Evolutionary conservation across 2,888 invertebrate genomes (phyloP).

Genomic region (Magallana nippona): DNA sequence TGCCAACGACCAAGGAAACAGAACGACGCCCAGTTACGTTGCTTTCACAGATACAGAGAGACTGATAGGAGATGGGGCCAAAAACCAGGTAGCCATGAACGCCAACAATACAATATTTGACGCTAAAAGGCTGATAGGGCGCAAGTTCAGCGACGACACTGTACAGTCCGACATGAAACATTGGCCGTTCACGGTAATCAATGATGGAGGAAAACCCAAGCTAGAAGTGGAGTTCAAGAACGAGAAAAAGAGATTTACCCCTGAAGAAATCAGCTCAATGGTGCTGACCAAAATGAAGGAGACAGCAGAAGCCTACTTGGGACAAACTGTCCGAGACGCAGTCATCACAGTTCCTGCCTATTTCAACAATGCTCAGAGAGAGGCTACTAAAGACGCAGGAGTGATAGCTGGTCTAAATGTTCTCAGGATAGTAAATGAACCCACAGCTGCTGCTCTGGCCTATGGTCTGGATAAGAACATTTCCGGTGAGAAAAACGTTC

Average conservation of each 20-base stretch:
- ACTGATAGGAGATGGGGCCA: conserved; percentile 81
- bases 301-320: conserved; percentile 82
- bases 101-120: conserved; percentile 86
- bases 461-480: conserved; percentile 84
- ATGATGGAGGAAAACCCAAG: conserved; percentile 68
- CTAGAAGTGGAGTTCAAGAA: conserved; percentile 84
- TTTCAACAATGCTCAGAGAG: conserved; percentile 82
- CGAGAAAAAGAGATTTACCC: conserved; percentile 90
- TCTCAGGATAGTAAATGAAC: conserved; percentile 84
- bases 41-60: conserved; percentile 85
- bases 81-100: conserved; percentile 84
- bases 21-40: conserved; percentile 88
- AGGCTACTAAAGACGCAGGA: conserved; percentile 83
- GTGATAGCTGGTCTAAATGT: conserved; percentile 80
- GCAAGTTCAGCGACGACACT: conserved; percentile 67
- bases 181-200: conserved; percentile 73
- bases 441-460: conserved; percentile 78
- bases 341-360: conserved; percentile 79
- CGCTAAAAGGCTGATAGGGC: conserved; percentile 75
- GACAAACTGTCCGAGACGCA: conserved; percentile 82
- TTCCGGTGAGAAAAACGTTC: conserved; percentile 82
- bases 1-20: conserved; percentile 84
- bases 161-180: conserved; percentile 74
- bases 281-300: conserved; percentile 93
- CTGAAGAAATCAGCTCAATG: conserved; percentile 94